phyloP scores from a whole-genome alignment of 2,797 vertebrate species.

The Anabacerthia variegaticeps region DNA sequence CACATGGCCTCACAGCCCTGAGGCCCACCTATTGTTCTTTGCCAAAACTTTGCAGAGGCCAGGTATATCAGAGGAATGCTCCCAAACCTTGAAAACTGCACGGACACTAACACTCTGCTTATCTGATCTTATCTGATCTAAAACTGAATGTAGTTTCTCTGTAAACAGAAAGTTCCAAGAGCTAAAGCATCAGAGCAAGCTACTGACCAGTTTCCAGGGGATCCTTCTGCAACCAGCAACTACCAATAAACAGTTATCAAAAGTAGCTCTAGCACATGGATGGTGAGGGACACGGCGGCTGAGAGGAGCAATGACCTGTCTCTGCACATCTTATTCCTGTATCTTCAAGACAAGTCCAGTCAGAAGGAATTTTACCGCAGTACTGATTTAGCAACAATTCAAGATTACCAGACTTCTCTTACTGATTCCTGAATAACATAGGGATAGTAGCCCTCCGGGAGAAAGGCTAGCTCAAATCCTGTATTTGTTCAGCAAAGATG shows the following conservation, averaged over 20 bases:
- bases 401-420: background rate
- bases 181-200: background rate
- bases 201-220: background rate
- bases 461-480: background rate
- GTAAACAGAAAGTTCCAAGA: background rate
- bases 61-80: background rate
- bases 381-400: background rate
- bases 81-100: background rate
- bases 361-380: background rate
- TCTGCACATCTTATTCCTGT: background rate
- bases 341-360: background rate
- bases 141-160: background rate
- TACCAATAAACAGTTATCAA: background rate
- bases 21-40: background rate
- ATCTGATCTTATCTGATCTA: background rate
- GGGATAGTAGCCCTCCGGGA: background rate
- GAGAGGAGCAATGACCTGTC: background rate
- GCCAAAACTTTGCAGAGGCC: background rate
- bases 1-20: rapidly evolving
- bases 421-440: background rate
- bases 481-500: background rate
- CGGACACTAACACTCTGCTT: rapidly evolving
- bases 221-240: background rate
- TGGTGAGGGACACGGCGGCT: background rate
- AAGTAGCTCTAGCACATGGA: background rate